These are phyloP conservation scores for Nothura maculosa DNA, from an alignment of 2,797 vertebrate species.

Conservation along the genomic window DNA sequence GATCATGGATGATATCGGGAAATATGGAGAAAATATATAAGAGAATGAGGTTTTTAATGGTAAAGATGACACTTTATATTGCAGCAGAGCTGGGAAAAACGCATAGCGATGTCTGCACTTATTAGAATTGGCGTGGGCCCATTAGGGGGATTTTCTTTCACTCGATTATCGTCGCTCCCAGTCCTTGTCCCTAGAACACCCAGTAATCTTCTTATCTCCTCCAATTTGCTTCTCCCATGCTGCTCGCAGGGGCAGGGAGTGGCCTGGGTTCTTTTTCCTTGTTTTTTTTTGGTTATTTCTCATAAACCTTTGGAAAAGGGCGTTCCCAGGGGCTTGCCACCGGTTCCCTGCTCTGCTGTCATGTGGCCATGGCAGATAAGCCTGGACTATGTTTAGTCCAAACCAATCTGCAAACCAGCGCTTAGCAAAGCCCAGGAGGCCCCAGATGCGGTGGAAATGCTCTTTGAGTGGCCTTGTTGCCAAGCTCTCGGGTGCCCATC, in stretches of 20 bases:
- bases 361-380: neutral
- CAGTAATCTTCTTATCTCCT: conserved; percentile 43
- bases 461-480: neutral
- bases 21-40: neutral
- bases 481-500: neutral
- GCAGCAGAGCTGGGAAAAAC: neutral
- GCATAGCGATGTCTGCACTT: fast-evolving
- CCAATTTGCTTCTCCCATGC: conserved; percentile 38
- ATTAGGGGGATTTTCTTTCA: conserved; percentile 55
- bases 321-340: neutral
- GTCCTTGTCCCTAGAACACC: conserved; percentile 47
- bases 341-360: neutral
- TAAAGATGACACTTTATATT: neutral
- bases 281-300: neutral
- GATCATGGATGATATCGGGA: neutral
- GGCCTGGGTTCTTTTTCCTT: neutral
- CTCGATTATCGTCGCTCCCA: conserved; percentile 40
- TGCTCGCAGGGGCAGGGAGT: neutral
- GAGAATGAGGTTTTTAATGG: neutral
- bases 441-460: neutral
- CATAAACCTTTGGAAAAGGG: neutral
- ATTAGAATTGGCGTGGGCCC: neutral
- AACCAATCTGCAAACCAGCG: neutral
- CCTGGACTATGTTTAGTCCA: neutral
- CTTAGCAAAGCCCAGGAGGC: neutral